Evolutionary conservation across 2,797 vertebrate genomes (phyloP).

Genomic region (Propithecus deckenii): DNA sequence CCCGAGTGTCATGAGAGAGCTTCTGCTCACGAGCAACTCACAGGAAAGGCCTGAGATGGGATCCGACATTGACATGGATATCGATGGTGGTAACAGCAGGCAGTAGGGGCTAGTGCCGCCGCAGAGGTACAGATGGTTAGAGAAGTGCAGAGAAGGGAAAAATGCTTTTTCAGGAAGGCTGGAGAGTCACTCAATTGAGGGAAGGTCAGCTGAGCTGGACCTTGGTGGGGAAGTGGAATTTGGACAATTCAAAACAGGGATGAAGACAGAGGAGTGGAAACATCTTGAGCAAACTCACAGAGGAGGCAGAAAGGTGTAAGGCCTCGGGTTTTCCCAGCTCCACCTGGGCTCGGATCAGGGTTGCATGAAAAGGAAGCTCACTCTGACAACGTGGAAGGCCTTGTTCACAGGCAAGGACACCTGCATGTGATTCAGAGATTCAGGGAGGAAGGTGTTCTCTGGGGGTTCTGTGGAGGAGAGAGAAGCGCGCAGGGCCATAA

Average conservation of each 20-base stretch:
- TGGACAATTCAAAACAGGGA: not conserved
- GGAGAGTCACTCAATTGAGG: fast-evolving
- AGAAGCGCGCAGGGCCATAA: not conserved
- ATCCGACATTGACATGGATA: not conserved
- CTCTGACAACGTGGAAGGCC: not conserved
- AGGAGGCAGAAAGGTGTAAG: not conserved
- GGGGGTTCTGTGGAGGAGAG: not conserved
- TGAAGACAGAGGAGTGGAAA: not conserved
- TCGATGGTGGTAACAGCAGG: not conserved
- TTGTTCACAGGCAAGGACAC: not conserved
- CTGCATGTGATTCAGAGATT: not conserved
- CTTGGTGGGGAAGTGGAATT: not conserved
- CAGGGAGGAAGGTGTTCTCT: too few species aligned
- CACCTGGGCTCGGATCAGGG: not conserved
- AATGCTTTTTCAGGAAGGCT: not conserved
- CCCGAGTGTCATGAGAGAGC: too few species aligned
- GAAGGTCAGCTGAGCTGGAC: not conserved
- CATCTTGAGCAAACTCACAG: not conserved
- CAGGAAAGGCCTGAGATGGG: not conserved
- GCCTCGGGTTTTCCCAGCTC: not conserved
- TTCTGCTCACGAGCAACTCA: not conserved
- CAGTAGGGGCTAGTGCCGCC: not conserved
- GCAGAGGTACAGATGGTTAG: not conserved
- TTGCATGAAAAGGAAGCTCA: not conserved
- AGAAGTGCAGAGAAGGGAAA: not conserved